These are phyloP conservation scores for Drosophila mercatorum DNA, from an alignment of 2,888 invertebrate genomes.

Conservation along the genomic window DNA sequence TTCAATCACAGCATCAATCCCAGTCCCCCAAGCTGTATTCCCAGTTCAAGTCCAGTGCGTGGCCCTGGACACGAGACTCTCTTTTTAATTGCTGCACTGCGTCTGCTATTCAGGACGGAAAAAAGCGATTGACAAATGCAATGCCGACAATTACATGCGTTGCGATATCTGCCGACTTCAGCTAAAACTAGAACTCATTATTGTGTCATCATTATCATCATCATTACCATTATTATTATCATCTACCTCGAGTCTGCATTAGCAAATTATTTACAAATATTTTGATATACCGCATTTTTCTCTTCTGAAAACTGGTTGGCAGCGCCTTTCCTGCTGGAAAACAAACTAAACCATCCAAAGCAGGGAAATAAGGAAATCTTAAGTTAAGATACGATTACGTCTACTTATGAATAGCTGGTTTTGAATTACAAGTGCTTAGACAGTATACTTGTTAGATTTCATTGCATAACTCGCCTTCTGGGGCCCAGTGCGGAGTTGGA, in stretches of 20 bases:
- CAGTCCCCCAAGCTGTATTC: constrained; percentile 50
- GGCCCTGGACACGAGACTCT: constrained; percentile 57
- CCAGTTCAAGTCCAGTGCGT: constrained; percentile 51
- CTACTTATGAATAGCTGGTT: constrained; percentile 6
- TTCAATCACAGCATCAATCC: constrained; percentile 72
- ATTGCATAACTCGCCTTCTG: constrained; percentile 51
- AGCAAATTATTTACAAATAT: constrained; percentile 41
- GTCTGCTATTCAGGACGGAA: constrained; percentile 60
- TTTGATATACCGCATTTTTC: constrained; percentile 23
- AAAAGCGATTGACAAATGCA: constrained; percentile 75
- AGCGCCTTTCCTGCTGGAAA: constrained; percentile 7
- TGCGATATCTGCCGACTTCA: constrained; percentile 51
- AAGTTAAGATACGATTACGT: constrained; percentile 18
- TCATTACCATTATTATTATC: constrained; percentile 9
- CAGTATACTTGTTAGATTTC: constrained; percentile 8
- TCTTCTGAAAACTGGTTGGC: constrained; percentile 29
- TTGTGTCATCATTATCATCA: constrained; percentile 51
- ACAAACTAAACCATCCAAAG: constrained; percentile 36
- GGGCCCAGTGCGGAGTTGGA: constrained; percentile 1
- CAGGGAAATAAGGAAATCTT: constrained; percentile 33
- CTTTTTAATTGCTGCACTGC: constrained; percentile 76
- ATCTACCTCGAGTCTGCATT: constrained; percentile 30
- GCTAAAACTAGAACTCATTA: constrained; percentile 60
- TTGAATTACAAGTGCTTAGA: neutral
- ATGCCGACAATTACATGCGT: constrained; percentile 75